phyloP scores from a whole-genome alignment of 2,113 vertebrate genomes.

The Phyllostomus hastatus region DNA sequence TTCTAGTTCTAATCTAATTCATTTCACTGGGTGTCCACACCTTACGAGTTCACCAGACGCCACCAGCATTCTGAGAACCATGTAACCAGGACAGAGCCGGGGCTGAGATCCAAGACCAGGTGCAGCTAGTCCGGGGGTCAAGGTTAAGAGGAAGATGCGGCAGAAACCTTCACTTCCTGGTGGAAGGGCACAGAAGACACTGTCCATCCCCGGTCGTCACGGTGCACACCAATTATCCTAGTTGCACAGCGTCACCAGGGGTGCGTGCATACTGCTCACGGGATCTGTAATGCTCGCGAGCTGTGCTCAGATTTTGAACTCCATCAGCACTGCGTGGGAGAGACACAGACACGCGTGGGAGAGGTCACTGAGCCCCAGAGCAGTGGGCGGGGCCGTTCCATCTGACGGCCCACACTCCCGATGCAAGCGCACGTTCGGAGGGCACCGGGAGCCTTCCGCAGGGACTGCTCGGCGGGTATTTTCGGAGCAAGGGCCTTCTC shows the following conservation, averaged over 20 bases:
- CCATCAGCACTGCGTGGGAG: background rate
- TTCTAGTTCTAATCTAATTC: background rate
- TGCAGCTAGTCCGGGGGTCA: background rate
- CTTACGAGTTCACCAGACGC: background rate
- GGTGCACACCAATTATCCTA: background rate
- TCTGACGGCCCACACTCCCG: rapidly evolving
- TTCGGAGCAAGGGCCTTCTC: background rate
- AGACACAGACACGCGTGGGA: background rate
- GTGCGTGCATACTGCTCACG: background rate
- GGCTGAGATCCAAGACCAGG: background rate
- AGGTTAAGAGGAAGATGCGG: background rate
- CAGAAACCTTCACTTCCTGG: background rate
- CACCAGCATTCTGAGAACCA: background rate
- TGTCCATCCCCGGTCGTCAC: background rate
- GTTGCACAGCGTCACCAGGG: background rate
- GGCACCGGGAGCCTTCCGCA: background rate
- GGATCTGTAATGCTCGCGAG: background rate
- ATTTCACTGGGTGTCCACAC: background rate
- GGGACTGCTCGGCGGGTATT: background rate
- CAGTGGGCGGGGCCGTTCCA: background rate
- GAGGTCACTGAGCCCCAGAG: background rate
- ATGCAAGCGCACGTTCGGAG: no score
- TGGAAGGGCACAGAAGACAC: background rate
- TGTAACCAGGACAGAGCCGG: background rate
- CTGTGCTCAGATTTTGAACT: background rate